phyloP scores from a whole-genome alignment of 2,113 vertebrate species.

The Sylvia atricapilla region DNA sequence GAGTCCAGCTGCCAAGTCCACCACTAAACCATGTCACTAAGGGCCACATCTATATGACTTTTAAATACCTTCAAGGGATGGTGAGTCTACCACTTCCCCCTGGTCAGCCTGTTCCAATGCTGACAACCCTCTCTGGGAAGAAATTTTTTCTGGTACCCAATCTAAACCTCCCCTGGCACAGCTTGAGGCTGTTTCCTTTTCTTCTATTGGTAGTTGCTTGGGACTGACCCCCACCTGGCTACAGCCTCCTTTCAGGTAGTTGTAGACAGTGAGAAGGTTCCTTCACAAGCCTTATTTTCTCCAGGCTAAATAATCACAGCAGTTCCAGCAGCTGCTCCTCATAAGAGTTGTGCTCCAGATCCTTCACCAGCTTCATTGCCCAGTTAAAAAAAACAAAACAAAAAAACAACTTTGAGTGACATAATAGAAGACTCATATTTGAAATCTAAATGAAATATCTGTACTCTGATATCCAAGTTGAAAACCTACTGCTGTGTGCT shows the following conservation, averaged over 20 bases:
- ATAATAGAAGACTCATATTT: background rate
- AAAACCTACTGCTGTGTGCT: background rate
- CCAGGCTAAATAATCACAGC: background rate
- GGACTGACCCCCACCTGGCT: background rate
- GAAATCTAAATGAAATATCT: background rate
- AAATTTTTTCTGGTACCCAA: background rate
- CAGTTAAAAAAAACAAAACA: background rate
- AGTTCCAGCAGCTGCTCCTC: background rate
- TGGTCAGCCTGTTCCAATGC: background rate
- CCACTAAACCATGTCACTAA: background rate
- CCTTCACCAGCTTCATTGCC: background rate
- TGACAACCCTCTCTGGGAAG: background rate
- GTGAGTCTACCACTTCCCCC: background rate
- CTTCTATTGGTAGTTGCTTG: background rate
- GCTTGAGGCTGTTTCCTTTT: background rate
- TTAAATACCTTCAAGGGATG: background rate
- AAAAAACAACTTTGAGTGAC: background rate
- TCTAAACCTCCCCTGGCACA: background rate
- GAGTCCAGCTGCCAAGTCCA: background rate
- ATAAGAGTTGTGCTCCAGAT: background rate
- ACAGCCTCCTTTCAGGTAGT: background rate
- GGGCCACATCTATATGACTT: background rate
- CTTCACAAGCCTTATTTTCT: background rate
- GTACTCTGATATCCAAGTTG: background rate
- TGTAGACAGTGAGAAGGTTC: rapidly evolving